These are phyloP conservation scores for Dryomyza anilis DNA, from an alignment of 2,888 invertebrate genomes.

Conservation along the genomic window DNA sequence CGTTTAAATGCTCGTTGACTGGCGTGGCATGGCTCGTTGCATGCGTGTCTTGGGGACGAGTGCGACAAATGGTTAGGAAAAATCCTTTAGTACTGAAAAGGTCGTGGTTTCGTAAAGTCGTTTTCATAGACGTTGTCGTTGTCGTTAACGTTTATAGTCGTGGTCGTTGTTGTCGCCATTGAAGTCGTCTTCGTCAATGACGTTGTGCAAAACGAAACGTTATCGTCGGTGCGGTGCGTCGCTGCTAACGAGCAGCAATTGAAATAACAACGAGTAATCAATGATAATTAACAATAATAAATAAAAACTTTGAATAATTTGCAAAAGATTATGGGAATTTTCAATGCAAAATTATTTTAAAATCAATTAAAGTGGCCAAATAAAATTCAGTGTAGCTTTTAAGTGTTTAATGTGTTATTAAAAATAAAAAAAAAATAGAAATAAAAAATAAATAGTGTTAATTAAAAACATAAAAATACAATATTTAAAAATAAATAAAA, in stretches of 20 bases:
- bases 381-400: no score
- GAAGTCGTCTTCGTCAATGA: constrained; percentile 27
- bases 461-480: constrained; percentile 27
- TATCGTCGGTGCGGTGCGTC: constrained; percentile 30
- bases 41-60: no score
- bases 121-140: constrained; percentile 40
- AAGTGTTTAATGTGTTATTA: no score
- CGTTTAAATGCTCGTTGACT: not conserved
- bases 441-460: constrained; percentile 23
- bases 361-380: no score
- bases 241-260: constrained; percentile 2
- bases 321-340: no score
- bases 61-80: constrained; percentile 49
- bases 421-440: constrained; percentile 3
- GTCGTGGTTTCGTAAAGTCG: constrained; percentile 61
- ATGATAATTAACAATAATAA: not conserved
- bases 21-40: not conserved
- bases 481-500: no score
- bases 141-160: constrained; percentile 22
- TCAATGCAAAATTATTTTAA: no score
- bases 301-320: constrained; percentile 2
- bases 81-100: constrained; percentile 59
- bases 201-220: constrained; percentile 35
- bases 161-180: constrained; percentile 31
- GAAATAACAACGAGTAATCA: not conserved